Evolutionary conservation across 2,797 vertebrate species (phyloP), one percentile per base, ranked within the genome.

Genomic region (Coracias cyanogaster): DNA sequence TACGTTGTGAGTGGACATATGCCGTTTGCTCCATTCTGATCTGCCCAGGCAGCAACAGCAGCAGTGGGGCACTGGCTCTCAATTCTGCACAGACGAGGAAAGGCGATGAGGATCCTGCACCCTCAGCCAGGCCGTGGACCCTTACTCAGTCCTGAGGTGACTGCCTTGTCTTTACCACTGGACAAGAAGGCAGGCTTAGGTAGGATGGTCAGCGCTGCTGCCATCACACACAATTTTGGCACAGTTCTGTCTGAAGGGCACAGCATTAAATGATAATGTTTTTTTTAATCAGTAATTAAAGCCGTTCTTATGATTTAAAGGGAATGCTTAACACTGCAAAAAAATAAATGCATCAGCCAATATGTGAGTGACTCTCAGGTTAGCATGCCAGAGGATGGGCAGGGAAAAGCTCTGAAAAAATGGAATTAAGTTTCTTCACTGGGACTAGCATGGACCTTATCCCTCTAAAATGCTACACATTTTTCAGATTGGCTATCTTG

Each of bases 221-320:
- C 39, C 58, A 66, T 31, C 24, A 35, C 12, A 28, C 0, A 0
- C 0, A 4, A 48, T 26, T 43, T 43, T 1, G 7, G 24, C 45
- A 28, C 17, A 45, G 24, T 28, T 61, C 33, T 77, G 57, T 37
- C 48, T 35, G 17, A 20, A 83, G 26, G 54, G 15, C 0, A 0
- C 49, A 41, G 48, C 1, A 0, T 45, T n/a, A 35, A 24, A 29
- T 19, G 61, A 48, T 19, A 79, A 69, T 24, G n/a, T 15, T 2
- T 48, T 48, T 69, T 66, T 54, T 33, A 8, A 76, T 37, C 28
- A 22, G 51, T 51, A 87, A 48, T 77, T 64, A 71, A 66, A 89
- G 55, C 6, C 43, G 60, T 33, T 73, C 17, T 41, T n/a, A 28
- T 31, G 16, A 52, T 66, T 89, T 82, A 52, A 77, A 88, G 25